Conservation (phyloP, 2,888 invertebrate genomes). For the Eupithecia insigniata region DNA sequence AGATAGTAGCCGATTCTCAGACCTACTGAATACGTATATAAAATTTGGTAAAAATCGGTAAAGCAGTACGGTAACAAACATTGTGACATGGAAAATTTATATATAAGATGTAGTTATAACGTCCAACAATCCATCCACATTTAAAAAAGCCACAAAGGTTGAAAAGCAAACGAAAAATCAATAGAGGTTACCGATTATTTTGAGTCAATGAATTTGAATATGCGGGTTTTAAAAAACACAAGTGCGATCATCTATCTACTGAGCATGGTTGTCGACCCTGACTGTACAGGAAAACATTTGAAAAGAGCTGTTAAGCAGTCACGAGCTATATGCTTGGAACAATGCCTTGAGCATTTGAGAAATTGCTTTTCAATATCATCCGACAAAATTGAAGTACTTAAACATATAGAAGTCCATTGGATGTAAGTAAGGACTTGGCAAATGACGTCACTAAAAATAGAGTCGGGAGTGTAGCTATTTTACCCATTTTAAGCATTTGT, state of each 20-base stretch:
- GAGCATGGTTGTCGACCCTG: conserved; percentile 20
- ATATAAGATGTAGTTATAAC: no score
- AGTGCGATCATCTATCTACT: conserved; percentile 3
- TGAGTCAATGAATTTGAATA: conserved; percentile 22
- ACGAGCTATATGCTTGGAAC: conserved; percentile 17
- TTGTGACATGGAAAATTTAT: no score
- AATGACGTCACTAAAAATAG: not conserved
- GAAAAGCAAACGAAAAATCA: conserved; percentile 8
- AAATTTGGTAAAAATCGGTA: no score
- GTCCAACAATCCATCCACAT: not conserved
- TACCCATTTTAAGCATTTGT: not conserved
- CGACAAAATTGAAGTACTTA: not conserved
- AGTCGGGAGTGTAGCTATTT: not conserved
- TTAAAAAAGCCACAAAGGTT: not conserved
- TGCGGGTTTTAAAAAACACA: conserved; percentile 23
- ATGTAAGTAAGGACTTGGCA: not conserved
- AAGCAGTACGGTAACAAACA: no score
- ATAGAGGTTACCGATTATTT: conserved; percentile 24
- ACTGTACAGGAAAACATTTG: conserved; percentile 22
- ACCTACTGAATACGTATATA: no score
- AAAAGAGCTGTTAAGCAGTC: conserved; percentile 11
- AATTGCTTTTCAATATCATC: conserved; percentile 13
- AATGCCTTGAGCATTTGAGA: conserved; percentile 17
- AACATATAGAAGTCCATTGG: not conserved
- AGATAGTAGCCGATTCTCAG: no score